Evolutionary conservation across 2,888 invertebrate genomes (phyloP).

Genomic region (Neuroscelio doddi): DNA sequence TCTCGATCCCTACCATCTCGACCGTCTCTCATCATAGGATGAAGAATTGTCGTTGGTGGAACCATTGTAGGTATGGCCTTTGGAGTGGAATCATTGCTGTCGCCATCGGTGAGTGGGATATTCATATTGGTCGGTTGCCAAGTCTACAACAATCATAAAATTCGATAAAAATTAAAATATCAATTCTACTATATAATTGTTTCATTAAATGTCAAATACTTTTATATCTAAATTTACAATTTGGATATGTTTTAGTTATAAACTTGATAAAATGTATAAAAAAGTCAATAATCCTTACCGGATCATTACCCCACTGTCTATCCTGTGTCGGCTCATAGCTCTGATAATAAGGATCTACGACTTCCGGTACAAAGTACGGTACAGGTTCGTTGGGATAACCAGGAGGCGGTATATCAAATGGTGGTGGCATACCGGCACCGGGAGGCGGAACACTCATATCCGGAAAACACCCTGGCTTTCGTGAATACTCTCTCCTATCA

Average conservation of each 20-base stretch:
- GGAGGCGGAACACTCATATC: slow-evolving; percentile 79
- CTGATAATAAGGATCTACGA: slow-evolving; percentile 75
- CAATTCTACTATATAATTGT: no score
- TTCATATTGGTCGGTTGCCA: slow-evolving; percentile 69
- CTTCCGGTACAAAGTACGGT: slow-evolving; percentile 74
- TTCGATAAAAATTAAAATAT: no score
- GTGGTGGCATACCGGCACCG: slow-evolving; percentile 66
- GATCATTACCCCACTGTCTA: slow-evolving; percentile 79
- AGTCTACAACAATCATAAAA: slow-evolving; percentile 58
- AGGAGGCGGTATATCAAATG: slow-evolving; percentile 65
- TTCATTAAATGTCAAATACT: no score
- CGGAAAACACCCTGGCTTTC: slow-evolving; percentile 75
- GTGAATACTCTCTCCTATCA: slow-evolving; percentile 88
- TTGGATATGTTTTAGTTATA: neutral
- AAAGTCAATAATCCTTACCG: slow-evolving; percentile 57
- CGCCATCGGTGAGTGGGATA: slow-evolving; percentile 66
- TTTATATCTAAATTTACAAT: no score
- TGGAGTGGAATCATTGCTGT: slow-evolving; percentile 63
- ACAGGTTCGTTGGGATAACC: slow-evolving; percentile 68
- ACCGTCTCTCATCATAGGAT: slow-evolving; percentile 61
- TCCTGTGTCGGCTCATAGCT: slow-evolving; percentile 84
- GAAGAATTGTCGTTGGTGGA: slow-evolving; percentile 67
- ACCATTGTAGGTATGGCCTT: slow-evolving; percentile 70
- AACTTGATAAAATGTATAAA: slow-evolving; percentile 5
- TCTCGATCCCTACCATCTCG: slow-evolving; percentile 70